Base-by-base conservation (phyloP, 1,140 invertebrate genomes). In the Macrobrachium rosenbergii region DNA sequence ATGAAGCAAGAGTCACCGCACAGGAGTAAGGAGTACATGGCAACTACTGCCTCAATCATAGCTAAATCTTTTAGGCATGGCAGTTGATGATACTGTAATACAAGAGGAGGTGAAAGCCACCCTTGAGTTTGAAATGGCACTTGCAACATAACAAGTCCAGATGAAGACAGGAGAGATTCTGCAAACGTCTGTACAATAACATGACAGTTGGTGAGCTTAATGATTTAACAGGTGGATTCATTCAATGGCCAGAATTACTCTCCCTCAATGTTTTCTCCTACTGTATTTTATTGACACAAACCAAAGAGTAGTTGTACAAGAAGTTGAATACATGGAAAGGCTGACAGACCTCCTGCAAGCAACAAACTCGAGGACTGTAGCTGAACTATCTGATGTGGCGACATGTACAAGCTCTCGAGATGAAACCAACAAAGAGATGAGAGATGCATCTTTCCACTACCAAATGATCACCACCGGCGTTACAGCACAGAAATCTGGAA, bases 21-120 rank as follows among this genome's bases (percentile, higher is more conserved):
- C 87, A 89, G n/a, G n/a, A n/a, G n/a, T 69, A 89, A 89, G 63
- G 79, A 78, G 23, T 89, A 89, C 80, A 89, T 89, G 60, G 28
- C 59, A 12, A 62, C 78, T 21, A 87, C 88, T 11, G 83, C 88
- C n/a, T 17, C 80, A n/a, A 72, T 89, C 12, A 59, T 89, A 12
- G 83, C 88, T 21, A 59, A 21, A 11, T 43, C 80, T 60, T n/a
- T 43, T 83, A 19, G 64, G 75, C 12, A 16, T 83, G 45, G 17
- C 69, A 52, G 52, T 84, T 14, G 80, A 87, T 19, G 45, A 37
- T 45, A 45, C 23, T 21, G 63, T 59, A 11, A 72, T 83, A 16
- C 21, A 78, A 16, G 21, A 52, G 10, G 80, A 89, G n/a, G 88
- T 89, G 19, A 43, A 76, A 59, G 88, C 59, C 14, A 45, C 87